Evolutionary conservation across 2,888 invertebrate genomes (phyloP), one percentile per base, ranked within the genome.

Genomic region (Sphaeridia pumilis): DNA sequence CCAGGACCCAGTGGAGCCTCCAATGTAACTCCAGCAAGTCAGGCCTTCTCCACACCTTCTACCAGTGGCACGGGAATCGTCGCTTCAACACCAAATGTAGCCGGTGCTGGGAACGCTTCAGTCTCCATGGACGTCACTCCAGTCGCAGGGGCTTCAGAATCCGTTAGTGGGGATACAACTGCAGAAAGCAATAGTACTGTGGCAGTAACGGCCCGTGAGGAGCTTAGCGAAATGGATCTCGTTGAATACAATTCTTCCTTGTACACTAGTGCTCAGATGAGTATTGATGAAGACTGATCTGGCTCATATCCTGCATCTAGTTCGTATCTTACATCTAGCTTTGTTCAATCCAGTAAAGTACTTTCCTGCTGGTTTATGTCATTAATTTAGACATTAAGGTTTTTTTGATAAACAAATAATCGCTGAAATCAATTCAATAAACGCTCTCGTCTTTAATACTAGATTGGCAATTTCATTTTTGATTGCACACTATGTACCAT

Each of bases 181-280:
- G 42, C 41, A 12, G n/a, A 27, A 14, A 14, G 46, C 4, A 47
- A 24, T 47, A 42, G 42, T n/a, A 38, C 27, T 14, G 42, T 47
- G 27, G 46, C 31, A 14, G n/a, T 43, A 7, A 17, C 46, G n/a
- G n/a, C n/a, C n/a, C n/a, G n/a, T n/a, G n/a, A n/a, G n/a, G 52
- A 52, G 22, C 42, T 28, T 20, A 46, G 22, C 46, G 52, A 52
- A 41, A 47, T 52, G 41, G 52, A 52, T 27, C 34, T 52, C 10
- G 24, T 45, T n/a, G 52, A 52, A 21, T 47, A 42, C 35, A n/a
- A n/a, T n/a, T 38, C 38, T 5, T 41, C 46, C 41, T 38, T 46
- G 3, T 52, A 52, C 28, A 46, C 52, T 26, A 52, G 52, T 52
- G 52, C 52, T 26, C 38, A 47, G 12, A 47, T 47, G 47, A 52